Evolutionary conservation across 1,140 invertebrate genomes (phyloP).

Genomic region (Pseudachorutes palmiensis): DNA sequence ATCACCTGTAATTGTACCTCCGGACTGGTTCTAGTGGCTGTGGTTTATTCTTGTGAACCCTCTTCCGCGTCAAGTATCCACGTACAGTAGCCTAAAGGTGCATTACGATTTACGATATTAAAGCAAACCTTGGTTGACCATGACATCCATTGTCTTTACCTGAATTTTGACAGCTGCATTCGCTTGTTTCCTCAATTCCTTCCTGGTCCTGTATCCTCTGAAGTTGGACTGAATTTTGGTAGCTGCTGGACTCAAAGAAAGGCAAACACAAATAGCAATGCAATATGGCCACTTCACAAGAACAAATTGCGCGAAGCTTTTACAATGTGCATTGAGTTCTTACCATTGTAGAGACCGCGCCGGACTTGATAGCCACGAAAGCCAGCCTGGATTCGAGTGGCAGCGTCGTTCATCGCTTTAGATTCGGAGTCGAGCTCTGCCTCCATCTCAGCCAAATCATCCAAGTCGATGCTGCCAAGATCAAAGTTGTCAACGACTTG

Average conservation of each 20-base stretch:
- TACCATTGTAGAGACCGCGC: conserved; percentile 47
- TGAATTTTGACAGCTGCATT: conserved; percentile 15
- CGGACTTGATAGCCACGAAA: conserved; percentile 61
- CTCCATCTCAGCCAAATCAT: conserved; percentile 2
- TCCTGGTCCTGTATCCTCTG: conserved; percentile 59
- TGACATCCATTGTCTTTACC: not conserved
- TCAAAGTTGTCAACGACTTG: not conserved
- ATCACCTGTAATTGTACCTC: not conserved
- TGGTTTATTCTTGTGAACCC: not conserved
- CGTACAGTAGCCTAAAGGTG: conserved; percentile 53
- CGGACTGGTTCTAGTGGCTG: not conserved
- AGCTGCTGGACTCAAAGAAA: conserved; percentile 44
- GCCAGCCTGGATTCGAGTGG: conserved; percentile 64
- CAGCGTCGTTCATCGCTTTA: conserved; percentile 45
- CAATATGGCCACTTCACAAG: not conserved
- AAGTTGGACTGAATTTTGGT: conserved; percentile 66
- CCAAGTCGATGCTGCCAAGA: not conserved
- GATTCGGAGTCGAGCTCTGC: not conserved
- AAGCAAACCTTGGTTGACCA: not conserved
- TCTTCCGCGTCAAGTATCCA: conserved; percentile 53
- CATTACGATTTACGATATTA: no score
- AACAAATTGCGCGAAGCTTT: not conserved
- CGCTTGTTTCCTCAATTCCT: conserved; percentile 46
- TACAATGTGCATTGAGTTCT: not conserved
- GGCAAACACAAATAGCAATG: not conserved